These are phyloP conservation scores for Stichodactyla mertensii DNA, from an alignment of 64 coral and sea anemone species.

Conservation along the genomic window DNA sequence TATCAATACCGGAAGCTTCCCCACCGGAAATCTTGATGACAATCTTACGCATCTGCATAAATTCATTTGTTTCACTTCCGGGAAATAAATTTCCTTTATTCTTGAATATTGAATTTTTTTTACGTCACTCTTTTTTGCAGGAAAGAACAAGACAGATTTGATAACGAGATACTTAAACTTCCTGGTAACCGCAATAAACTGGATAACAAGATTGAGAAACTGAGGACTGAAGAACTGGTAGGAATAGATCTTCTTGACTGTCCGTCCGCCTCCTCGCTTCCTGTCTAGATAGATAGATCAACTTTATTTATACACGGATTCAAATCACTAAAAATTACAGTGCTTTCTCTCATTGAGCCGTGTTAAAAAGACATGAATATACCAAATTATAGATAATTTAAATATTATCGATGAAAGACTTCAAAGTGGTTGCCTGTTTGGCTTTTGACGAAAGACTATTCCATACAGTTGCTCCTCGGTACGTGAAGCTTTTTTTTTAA, in stretches of 20 bases:
- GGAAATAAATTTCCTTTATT: too few species aligned
- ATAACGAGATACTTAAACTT: conserved; percentile 49
- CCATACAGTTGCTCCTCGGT: not conserved
- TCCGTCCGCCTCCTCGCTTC: not conserved
- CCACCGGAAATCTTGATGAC: too few species aligned
- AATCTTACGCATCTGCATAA: too few species aligned
- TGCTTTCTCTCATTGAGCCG: not conserved
- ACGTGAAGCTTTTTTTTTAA: not conserved
- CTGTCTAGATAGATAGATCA: too few species aligned
- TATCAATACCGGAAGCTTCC: too few species aligned
- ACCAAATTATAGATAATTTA: not conserved
- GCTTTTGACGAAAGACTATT: not conserved
- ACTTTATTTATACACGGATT: too few species aligned
- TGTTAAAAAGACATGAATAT: too few species aligned
- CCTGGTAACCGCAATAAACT: conserved; percentile 39
- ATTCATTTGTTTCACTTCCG: too few species aligned
- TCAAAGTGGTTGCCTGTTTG: not conserved
- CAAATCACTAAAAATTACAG: too few species aligned
- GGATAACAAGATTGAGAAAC: conserved; percentile 22
- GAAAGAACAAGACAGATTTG: conserved; percentile 32
- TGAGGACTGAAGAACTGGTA: conserved; percentile 55
- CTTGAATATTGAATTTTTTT: not conserved
- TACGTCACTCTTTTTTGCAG: conserved; percentile 3
- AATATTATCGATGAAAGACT: not conserved
- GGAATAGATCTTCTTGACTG: not conserved